These are phyloP conservation scores for Aphidius gifuensis DNA, from an alignment of 1,140 invertebrate species.

Conservation along the genomic window DNA sequence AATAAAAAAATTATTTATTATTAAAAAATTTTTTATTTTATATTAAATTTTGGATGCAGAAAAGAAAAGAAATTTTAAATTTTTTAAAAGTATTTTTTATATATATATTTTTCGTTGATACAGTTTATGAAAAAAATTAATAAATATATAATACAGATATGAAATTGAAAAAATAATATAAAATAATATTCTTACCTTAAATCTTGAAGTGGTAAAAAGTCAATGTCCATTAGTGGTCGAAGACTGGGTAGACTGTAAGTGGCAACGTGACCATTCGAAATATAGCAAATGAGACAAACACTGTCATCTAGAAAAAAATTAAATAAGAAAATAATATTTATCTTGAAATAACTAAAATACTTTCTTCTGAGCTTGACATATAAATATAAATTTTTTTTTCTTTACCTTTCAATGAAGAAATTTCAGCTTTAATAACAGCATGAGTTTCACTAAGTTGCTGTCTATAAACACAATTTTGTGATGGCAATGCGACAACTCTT, in stretches of 20 bases:
- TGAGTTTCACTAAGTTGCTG: slow-evolving; percentile 82
- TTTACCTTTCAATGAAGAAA: slow-evolving; percentile 87
- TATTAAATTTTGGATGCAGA: too few relatives aligned
- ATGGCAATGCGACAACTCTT: slow-evolving; percentile 88
- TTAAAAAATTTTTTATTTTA: too few relatives aligned
- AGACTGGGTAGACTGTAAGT: slow-evolving; percentile 92
- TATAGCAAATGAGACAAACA: slow-evolving; percentile 88
- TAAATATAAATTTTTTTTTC: background rate
- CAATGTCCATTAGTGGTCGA: slow-evolving; percentile 83
- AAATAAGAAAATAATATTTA: slow-evolving; percentile 17
- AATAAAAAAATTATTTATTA: too few relatives aligned
- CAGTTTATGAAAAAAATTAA: too few relatives aligned
- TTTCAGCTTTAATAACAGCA: slow-evolving; percentile 92
- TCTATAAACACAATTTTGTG: slow-evolving; percentile 86
- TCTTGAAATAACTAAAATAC: background rate
- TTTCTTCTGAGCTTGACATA: too few relatives aligned
- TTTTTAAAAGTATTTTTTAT: background rate
- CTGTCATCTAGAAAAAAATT: slow-evolving; percentile 68
- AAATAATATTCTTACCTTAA: slow-evolving; percentile 70
- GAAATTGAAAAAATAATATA: slow-evolving; percentile 1
- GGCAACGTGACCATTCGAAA: slow-evolving; percentile 88
- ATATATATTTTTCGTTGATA: too few relatives aligned
- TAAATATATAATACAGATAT: background rate
- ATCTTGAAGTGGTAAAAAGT: slow-evolving; percentile 90
- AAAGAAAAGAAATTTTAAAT: too few relatives aligned